Conservation (phyloP, 1,140 invertebrate genomes). For the Popillia japonica region DNA sequence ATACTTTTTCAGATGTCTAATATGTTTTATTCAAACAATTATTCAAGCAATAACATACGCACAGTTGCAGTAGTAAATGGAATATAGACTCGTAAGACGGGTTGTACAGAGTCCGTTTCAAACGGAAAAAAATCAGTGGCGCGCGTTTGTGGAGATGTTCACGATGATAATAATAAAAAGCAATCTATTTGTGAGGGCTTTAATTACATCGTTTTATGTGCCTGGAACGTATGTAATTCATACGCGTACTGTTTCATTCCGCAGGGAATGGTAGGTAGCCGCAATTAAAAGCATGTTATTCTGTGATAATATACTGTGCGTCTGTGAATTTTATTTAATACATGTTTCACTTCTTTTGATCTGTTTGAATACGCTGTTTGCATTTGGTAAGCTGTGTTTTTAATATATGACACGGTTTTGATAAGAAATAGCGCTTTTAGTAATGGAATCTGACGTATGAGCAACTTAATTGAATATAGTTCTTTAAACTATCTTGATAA, state of each 20-base stretch:
- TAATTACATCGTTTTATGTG: conserved; percentile 28
- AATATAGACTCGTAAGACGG: not conserved
- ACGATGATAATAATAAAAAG: conserved; percentile 22
- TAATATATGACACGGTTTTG: too few relatives aligned
- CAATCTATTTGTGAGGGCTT: conserved; percentile 10
- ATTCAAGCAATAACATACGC: not conserved
- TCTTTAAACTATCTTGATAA: too few relatives aligned
- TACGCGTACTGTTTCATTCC: not conserved
- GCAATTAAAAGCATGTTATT: too few relatives aligned
- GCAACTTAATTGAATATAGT: too few relatives aligned
- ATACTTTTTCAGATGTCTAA: not conserved
- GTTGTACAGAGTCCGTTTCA: not conserved
- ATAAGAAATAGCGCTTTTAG: too few relatives aligned
- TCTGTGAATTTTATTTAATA: too few relatives aligned
- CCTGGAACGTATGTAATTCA: not conserved
- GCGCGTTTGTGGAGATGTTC: conserved; percentile 2
- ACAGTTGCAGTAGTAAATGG: not conserved
- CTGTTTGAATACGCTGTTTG: too few relatives aligned
- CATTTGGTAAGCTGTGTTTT: too few relatives aligned
- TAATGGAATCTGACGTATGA: too few relatives aligned
- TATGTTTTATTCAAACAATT: conserved; percentile 12
- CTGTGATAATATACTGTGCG: too few relatives aligned
- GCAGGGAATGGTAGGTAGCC: too few relatives aligned
- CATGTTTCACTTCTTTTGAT: too few relatives aligned
- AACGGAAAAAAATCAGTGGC: not conserved